Evolutionary conservation across 2,888 invertebrate genomes (phyloP), one percentile per base, ranked within the genome.

Genomic region (Sericinus montela): DNA sequence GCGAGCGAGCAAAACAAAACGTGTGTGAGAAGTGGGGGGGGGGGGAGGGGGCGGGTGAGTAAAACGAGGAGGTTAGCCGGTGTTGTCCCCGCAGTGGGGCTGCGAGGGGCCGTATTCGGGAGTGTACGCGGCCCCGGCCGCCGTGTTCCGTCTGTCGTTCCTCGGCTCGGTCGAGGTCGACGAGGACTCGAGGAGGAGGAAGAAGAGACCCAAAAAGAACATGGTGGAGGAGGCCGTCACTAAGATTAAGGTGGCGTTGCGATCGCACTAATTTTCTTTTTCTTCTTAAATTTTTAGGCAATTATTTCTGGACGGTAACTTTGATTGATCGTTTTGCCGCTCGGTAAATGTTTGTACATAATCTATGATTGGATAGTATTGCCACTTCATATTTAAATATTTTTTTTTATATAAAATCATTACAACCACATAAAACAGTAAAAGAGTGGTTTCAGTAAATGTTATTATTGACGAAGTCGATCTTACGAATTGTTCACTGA

Each of bases 221-320:
- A 95, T 95, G 95, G 95, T 95, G 73, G 95, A 95, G 89, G 94
- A 95, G 83, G 95, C 95, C 69, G 94, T 95, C 87, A 92, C 93
- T 84, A 94, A 94, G 89, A 94, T 95, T 78, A 95, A 95, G 95
- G 95, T 95, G 91, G 80, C 48, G 38, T 32, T 32, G 32, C 11
- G 32, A 32, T 32, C 6, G 32, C 11, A 32, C 32, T 25, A 8
- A 32, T 32, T 37, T 30, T n/a, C 5, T 13, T 19, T 14, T 39
- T 35, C 10, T 25, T 35, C 10, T 25, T 32, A 30, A 32, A 14
- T 25, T 19, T 19, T 19, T 19, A 3, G 19, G 19, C 19, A 19
- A 19, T n/a, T n/a, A n/a, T n/a, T n/a, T n/a, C n/a, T n/a, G n/a
- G n/a, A n/a, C n/a, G n/a, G n/a, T n/a, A n/a, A n/a, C n/a, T n/a